These are phyloP conservation scores for Semicossyphus pulcher DNA, from an alignment of 2,113 vertebrate species.

Conservation along the genomic window DNA sequence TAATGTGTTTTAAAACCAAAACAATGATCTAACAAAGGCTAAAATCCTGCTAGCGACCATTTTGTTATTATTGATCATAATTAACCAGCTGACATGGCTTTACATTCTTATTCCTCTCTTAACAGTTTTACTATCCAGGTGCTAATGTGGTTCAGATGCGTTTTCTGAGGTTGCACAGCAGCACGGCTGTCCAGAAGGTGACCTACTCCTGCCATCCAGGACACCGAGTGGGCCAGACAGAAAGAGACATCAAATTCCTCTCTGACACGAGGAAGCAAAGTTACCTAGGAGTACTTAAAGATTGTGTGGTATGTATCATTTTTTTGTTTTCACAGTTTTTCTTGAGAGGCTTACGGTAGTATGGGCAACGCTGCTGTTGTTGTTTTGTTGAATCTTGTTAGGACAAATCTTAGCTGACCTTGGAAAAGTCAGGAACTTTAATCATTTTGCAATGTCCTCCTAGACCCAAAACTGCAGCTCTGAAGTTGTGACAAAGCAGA, in stretches of 20 bases:
- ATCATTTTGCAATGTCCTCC: background rate
- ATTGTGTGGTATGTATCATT: constrained; percentile 84
- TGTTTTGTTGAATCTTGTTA: background rate
- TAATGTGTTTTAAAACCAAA: too few species aligned
- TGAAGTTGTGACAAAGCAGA: background rate
- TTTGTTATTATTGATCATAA: background rate
- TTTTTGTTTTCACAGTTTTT: background rate
- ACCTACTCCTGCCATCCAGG: constrained; percentile 86
- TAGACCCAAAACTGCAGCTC: background rate
- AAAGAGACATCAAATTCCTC: constrained; percentile 86
- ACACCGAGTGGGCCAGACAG: constrained; percentile 53
- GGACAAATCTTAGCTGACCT: background rate
- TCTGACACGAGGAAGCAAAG: constrained; percentile 83
- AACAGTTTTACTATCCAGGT: constrained; percentile 86
- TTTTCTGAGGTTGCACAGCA: constrained; percentile 89
- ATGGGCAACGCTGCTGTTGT: too few species aligned
- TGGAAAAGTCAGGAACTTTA: background rate
- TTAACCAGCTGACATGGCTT: background rate
- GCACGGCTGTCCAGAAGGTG: constrained; percentile 81
- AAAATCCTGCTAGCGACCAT: too few species aligned
- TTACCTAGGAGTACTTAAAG: constrained; percentile 81
- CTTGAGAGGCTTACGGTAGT: background rate
- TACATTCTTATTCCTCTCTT: background rate
- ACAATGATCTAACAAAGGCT: too few species aligned
- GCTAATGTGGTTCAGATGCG: constrained; percentile 88